Conservation (phyloP, 2,797 vertebrate species). For the Dendrocincla tyrannina region DNA sequence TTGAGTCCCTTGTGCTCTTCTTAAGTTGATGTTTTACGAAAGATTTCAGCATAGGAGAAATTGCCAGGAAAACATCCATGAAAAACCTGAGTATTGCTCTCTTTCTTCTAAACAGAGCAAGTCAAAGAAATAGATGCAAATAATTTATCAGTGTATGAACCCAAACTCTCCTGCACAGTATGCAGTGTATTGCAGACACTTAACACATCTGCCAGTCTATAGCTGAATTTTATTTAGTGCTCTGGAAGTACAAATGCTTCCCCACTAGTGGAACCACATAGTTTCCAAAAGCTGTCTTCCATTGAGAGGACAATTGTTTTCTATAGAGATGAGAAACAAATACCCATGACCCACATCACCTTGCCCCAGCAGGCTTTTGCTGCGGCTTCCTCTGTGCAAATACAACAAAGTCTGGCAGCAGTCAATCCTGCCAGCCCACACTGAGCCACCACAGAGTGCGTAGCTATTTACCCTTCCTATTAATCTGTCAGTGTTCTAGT, state of each 20-base stretch:
- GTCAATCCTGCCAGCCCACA: slow-evolving; percentile 78
- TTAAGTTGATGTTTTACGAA: background rate
- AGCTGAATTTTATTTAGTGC: slow-evolving; percentile 58
- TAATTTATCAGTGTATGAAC: background rate
- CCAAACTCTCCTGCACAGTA: background rate
- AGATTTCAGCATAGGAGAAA: background rate
- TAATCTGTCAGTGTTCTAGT: slow-evolving; percentile 91
- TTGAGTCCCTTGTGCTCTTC: background rate
- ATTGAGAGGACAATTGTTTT: slow-evolving; percentile 85
- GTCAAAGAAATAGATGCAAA: background rate
- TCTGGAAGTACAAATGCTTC: slow-evolving; percentile 70
- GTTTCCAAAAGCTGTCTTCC: slow-evolving; percentile 81
- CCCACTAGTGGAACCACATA: slow-evolving; percentile 74
- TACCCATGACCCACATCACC: slow-evolving; percentile 84
- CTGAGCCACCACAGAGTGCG: slow-evolving; percentile 77
- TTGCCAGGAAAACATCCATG: background rate
- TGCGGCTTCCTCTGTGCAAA: slow-evolving; percentile 80
- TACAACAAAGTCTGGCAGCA: slow-evolving; percentile 80
- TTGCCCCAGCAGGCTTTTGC: slow-evolving; percentile 84
- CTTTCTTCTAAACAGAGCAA: background rate
- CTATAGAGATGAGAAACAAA: slow-evolving; percentile 87
- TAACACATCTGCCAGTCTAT: slow-evolving; percentile 51
- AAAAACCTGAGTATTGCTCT: background rate
- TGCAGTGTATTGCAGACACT: background rate
- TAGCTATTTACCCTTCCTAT: slow-evolving; percentile 91